Conservation (phyloP, 2,888 invertebrate genomes). For the Drosophila longiperda region DNA sequence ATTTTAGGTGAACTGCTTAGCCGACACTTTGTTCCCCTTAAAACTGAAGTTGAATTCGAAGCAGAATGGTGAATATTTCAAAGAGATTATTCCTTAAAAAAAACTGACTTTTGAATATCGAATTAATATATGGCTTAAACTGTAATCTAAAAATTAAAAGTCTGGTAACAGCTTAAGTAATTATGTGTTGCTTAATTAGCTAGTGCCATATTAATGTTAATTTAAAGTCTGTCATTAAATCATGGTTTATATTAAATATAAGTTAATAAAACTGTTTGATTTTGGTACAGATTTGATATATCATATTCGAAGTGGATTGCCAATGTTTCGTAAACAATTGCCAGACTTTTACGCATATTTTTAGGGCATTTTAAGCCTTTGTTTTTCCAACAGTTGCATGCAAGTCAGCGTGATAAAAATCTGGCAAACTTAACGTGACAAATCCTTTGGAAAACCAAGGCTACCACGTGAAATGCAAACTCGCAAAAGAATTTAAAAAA, state of each 20-base stretch:
- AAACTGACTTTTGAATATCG: neutral
- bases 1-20: slow-evolving; percentile 15
- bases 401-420: slow-evolving; percentile 31
- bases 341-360: neutral
- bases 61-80: neutral
- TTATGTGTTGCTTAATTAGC: neutral
- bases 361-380: neutral
- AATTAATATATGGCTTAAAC: neutral
- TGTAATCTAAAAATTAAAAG: neutral
- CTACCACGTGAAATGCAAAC: slow-evolving; percentile 63
- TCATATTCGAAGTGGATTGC: neutral
- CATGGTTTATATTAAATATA: too few relatives aligned
- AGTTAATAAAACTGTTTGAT: neutral
- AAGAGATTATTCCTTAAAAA: neutral
- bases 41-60: neutral
- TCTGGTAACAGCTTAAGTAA: neutral
- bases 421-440: slow-evolving; percentile 56
- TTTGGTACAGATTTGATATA: neutral
- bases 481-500: slow-evolving; percentile 28
- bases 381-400: slow-evolving; percentile 2
- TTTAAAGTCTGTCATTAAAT: neutral
- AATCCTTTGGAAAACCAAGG: slow-evolving; percentile 40
- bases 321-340: neutral
- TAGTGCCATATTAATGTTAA: neutral
- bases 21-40: neutral